Evolutionary conservation across 2,888 invertebrate genomes (phyloP), one percentile per base, ranked within the genome.

Genomic region (Aspidiotus destructor): DNA sequence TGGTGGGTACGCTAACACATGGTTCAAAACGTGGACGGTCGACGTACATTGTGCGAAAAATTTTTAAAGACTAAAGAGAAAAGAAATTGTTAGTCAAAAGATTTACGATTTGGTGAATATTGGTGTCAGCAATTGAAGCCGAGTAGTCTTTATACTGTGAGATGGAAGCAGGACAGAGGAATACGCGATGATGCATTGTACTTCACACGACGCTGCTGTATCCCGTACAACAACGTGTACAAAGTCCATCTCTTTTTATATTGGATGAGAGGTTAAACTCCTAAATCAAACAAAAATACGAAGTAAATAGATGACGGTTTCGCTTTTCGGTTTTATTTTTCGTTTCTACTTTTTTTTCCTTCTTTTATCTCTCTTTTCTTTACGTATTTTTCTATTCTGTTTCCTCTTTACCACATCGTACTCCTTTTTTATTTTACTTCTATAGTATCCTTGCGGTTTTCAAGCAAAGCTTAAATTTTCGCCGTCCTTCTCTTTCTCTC

Each of bases 251-350:
- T 28, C 5, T 11, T n/a, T 48, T 11, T 11, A 48, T 13, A 48
- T 48, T 48, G 48, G 48, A n/a, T 13, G 48, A 48, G 48, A 48
- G 48, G 48, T 48, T 48, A 48, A 48, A 48, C 48, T 48, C 48
- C 48, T 48, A 48, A 48, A 48, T 48, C 48, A 48, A 48, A 48
- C 48, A 6, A n/a, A 48, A 13, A 48, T n/a, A 48, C 10, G 48
- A 3, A 48, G 48, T 48, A 48, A 48, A 48, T 48, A 48, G n/a
- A 48, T 48, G 48, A 48, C 48, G 48, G 10, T 28, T 28, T 28
- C 28, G 28, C 28, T 28, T 28, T 28, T 28, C 28, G 28, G 28
- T 28, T 28, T 28, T 28, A 28, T 28, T 28, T 28, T 28, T 28
- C 28, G 28, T 28, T 28, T 28, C 28, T 28, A 28, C 5, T 28